Base-by-base conservation (phyloP, 2,797 vertebrate genomes). In the Amniataba percoides region DNA sequence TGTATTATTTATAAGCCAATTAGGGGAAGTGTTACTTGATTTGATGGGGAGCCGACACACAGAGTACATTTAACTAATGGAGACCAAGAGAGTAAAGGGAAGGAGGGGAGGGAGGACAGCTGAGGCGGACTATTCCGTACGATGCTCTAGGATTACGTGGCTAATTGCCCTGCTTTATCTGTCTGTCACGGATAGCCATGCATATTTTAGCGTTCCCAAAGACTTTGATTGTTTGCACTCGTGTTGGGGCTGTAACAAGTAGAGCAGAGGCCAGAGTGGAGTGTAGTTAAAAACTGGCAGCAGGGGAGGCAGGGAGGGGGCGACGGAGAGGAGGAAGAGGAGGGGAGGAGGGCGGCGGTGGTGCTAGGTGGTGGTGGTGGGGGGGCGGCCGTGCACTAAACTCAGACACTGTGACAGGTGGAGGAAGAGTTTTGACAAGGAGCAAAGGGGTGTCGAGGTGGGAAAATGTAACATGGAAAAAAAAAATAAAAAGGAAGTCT, bases 1-100 rank as follows among this genome's bases (percentile, higher is more conserved):
- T 99, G 98, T 97, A 98, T 99, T 97, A 99, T 99, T 99, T 97
- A 99, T 99, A 96, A 99, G 95, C 97, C 98, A 99, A 99, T 99
- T 99, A 99, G 98, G 97, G 96, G 96, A 99, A 99, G 98, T 99
- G 97, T 99, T 99, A 97, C 97, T 98, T 99, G 98, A 99, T 99
- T 99, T 99, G 98, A 99, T 99, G 97, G 97, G 96, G 96, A 97
- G 97, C 96, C 96, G 96, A 96, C 96, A 97, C 97, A 97, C 97
- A 97, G 97, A 98, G 97, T 96, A 97, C 97, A 99, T 99, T 99
- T 99, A 99, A 98, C 98, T 99, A 99, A 99, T 98, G 97, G 97
- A 97, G 97, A 97, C 95, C 96, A 95, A 95, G 94, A 93, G 96
- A 95, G 94, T 90, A 90, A 92, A 90, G 84, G 55, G 88, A 92